Conservation (phyloP, 2,888 invertebrate species). For the Vesta saturnalis region DNA sequence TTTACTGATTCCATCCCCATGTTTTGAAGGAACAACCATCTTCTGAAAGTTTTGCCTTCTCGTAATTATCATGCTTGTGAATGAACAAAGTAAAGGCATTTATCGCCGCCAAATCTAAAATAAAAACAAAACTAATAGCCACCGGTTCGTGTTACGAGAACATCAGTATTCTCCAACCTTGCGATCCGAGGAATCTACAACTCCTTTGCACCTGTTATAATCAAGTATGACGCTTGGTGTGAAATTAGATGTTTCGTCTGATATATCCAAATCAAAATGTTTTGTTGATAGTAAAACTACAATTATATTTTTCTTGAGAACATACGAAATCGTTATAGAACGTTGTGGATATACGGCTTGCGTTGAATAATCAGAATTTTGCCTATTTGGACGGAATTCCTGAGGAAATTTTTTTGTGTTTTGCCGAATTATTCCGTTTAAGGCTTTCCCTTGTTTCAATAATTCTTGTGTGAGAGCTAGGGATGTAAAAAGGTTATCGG, state of each 20-base stretch:
- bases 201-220: too few relatives aligned
- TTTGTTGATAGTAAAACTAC: neutral
- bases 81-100: too few relatives aligned
- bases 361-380: neutral
- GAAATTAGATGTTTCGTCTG: slow-evolving; percentile 5
- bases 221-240: neutral
- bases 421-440: neutral
- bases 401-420: neutral
- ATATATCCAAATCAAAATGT: slow-evolving; percentile 6
- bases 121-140: slow-evolving; percentile 12
- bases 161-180: too few relatives aligned
- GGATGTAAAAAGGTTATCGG: slow-evolving; percentile 14
- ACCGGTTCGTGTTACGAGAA: neutral
- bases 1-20: too few relatives aligned
- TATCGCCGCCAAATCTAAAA: slow-evolving; percentile 6
- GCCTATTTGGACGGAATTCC: slow-evolving; percentile 6
- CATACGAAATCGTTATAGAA: neutral
- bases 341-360: neutral
- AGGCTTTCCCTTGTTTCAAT: neutral
- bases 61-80: too few relatives aligned
- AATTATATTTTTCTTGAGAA: too few relatives aligned
- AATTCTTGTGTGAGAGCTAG: too few relatives aligned
- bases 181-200: too few relatives aligned
- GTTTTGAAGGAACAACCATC: too few relatives aligned
- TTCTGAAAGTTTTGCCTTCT: too few relatives aligned